Conservation (phyloP, 2,113 vertebrate species). For the Pantherophis guttatus region DNA sequence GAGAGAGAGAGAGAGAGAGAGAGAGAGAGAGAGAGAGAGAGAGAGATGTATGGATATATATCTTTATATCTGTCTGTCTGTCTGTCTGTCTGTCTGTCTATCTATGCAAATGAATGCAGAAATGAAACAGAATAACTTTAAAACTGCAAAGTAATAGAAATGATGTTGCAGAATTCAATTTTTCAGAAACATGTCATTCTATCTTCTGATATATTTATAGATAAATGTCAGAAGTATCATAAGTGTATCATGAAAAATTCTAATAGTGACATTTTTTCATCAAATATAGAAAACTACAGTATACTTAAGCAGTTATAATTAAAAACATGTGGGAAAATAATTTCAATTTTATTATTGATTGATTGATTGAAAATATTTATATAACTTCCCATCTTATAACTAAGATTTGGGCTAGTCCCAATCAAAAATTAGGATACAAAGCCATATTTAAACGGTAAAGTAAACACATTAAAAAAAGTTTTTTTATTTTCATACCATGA, state of each 20-base stretch:
- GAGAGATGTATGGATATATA: no score
- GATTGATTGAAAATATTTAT: no score
- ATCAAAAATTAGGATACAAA: not conserved
- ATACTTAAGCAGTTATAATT: not conserved
- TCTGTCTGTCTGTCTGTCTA: no score
- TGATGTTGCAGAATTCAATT: not conserved
- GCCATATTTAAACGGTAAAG: not conserved
- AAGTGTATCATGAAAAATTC: not conserved
- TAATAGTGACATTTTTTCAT: not conserved
- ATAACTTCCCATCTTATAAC: not conserved
- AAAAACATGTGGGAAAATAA: not conserved
- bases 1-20: no score
- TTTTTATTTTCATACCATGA: not conserved
- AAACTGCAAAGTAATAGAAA: not conserved
- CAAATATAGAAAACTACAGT: not conserved
- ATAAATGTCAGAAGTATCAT: not conserved
- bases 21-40: no score
- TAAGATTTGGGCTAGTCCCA: not conserved
- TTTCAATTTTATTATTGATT: not conserved
- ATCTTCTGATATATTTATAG: not conserved
- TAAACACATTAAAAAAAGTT: not conserved
- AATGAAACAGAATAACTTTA: not conserved
- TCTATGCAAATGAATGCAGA: not conserved
- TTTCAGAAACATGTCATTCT: not conserved
- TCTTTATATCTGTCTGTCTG: no score